Conservation (phyloP, 2,888 invertebrate species). For the Sussaba pulchella region DNA sequence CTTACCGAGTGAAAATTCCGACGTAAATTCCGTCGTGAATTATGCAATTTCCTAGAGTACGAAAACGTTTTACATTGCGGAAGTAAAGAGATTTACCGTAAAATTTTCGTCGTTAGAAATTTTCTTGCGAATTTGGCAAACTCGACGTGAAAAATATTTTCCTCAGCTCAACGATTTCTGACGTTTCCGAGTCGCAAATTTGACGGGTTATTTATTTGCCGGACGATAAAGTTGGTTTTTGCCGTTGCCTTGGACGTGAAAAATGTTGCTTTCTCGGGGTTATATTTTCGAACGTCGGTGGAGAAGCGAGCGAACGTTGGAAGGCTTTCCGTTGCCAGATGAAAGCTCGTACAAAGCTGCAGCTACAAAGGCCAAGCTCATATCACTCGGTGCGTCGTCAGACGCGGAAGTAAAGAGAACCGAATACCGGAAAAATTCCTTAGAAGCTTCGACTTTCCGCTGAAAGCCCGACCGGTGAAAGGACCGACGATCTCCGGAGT, state of each 20-base stretch:
- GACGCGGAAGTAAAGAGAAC: conserved; percentile 14
- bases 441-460: conserved; percentile 3
- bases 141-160: conserved; percentile 13
- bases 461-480: conserved; percentile 19
- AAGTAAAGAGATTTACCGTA: background rate
- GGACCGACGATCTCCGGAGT: conserved; percentile 5
- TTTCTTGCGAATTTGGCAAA: background rate
- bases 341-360: conserved; percentile 42
- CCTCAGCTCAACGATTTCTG: conserved; percentile 15
- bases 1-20: conserved; percentile 5
- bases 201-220: conserved; percentile 16
- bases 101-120: background rate
- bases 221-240: background rate
- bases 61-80: no score
- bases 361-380: conserved; percentile 12
- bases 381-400: conserved; percentile 15
- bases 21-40: conserved; percentile 34
- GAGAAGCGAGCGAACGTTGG: background rate
- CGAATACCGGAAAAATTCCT: background rate
- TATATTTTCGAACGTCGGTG: background rate
- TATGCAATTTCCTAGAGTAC: conserved; percentile 59
- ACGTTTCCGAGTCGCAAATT: background rate
- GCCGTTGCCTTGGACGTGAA: no score
- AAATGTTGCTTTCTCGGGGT: background rate
- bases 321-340: conserved; percentile 47